phyloP scores from a whole-genome alignment of 2,113 vertebrate genomes.

The Oryzias javanicus region DNA sequence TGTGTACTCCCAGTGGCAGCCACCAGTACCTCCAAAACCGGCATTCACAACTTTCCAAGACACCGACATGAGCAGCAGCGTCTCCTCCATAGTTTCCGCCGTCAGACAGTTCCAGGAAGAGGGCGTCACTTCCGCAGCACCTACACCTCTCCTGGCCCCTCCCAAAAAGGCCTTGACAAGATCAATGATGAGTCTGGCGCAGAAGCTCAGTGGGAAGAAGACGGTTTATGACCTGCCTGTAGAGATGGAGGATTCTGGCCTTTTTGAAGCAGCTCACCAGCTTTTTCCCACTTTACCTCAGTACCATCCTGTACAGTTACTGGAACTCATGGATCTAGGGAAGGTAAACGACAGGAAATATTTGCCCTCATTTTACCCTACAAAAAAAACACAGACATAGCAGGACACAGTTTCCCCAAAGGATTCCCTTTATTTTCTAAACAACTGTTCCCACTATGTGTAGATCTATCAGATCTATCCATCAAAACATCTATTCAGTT shows the following conservation, averaged over 20 bases:
- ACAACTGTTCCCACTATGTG: too few relatives aligned
- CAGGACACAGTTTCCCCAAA: too few relatives aligned
- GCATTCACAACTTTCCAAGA: slow-evolving; percentile 46
- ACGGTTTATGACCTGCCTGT: slow-evolving; percentile 83
- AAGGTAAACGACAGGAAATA: slow-evolving; percentile 77
- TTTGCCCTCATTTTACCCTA: background rate
- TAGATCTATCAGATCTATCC: too few relatives aligned
- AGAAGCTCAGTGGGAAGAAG: slow-evolving; percentile 93
- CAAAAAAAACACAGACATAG: too few relatives aligned
- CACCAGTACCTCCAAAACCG: slow-evolving; percentile 75
- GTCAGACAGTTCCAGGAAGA: slow-evolving; percentile 84
- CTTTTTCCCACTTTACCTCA: slow-evolving; percentile 94
- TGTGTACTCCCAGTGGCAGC: slow-evolving; percentile 98
- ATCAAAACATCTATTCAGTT: too few relatives aligned
- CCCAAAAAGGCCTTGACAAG: slow-evolving; percentile 85
- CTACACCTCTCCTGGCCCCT: slow-evolving; percentile 70
- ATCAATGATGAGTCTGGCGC: slow-evolving; percentile 94
- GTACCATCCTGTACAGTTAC: slow-evolving; percentile 93
- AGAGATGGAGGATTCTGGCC: slow-evolving; percentile 92
- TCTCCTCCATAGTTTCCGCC: slow-evolving; percentile 80
- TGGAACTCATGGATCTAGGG: slow-evolving; percentile 97
- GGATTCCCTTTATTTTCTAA: too few relatives aligned
- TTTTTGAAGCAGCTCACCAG: slow-evolving; percentile 94
- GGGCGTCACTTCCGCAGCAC: slow-evolving; percentile 50
- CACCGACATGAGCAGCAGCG: slow-evolving; percentile 80